Evolutionary conservation across 2,113 vertebrate species (phyloP).

Genomic region (Callipepla californica): DNA sequence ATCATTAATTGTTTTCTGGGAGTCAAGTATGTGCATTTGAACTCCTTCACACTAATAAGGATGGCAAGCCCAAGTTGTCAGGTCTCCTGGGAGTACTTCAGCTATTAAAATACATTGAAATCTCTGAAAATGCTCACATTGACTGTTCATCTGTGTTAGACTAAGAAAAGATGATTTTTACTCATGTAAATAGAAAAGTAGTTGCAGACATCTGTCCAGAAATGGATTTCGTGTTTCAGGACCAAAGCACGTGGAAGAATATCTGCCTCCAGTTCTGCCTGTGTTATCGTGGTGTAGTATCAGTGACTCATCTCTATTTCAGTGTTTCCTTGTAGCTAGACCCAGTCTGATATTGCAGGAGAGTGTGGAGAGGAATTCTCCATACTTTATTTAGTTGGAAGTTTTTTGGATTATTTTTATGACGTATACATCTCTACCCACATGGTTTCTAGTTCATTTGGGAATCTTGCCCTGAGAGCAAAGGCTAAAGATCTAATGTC

Average conservation of each 20-base stretch:
- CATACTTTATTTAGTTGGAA: not conserved
- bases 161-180: not conserved
- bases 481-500: not conserved
- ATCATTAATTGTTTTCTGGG: not conserved
- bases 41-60: not conserved
- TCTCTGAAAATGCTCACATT: not conserved
- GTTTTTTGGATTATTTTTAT: not conserved
- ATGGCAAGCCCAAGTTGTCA: not conserved
- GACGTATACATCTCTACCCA: not conserved
- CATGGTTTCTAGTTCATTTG: not conserved
- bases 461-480: not conserved
- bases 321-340: not conserved
- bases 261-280: not conserved
- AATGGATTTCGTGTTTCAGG: not conserved
- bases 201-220: not conserved
- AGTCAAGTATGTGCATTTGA: not conserved
- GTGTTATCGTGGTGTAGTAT: not conserved
- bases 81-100: not conserved
- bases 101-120: not conserved
- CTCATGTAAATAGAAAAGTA: not conserved
- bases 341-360: not conserved
- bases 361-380: not conserved
- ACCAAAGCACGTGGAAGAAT: not conserved
- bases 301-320: not conserved
- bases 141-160: not conserved